Conservation (phyloP, 2,113 vertebrate species). For the Sardina pilchardus region DNA sequence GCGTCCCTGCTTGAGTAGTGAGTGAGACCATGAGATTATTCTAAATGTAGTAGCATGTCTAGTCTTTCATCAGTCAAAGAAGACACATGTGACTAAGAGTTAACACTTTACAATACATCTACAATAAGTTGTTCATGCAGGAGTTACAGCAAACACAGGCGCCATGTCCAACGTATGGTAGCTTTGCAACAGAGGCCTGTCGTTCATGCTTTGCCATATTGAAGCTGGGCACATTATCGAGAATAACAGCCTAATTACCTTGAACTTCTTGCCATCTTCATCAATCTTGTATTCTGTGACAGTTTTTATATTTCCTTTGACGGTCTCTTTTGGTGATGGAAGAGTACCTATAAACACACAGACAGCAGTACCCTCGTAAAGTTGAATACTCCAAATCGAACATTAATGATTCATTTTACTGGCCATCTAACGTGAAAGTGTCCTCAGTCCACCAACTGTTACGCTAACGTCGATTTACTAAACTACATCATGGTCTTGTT, state of each 20-base stretch:
- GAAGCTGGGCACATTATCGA: neutral
- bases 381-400: neutral
- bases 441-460: neutral
- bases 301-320: conserved; percentile 93
- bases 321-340: conserved; percentile 83
- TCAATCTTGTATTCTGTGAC: conserved; percentile 91
- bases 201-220: neutral
- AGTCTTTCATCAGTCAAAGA: no score
- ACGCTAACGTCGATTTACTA: neutral
- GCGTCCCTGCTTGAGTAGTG: no score
- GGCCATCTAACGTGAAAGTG: neutral
- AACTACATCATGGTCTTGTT: neutral
- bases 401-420: neutral
- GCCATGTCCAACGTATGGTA: no score
- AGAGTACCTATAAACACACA: conserved; percentile 72
- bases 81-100: neutral
- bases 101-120: neutral
- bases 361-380: neutral
- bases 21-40: no score
- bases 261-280: conserved; percentile 87
- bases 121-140: no score
- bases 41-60: no score
- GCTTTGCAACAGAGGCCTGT: neutral
- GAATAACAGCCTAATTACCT: conserved; percentile 69
- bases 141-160: no score